Evolutionary conservation across 2,113 vertebrate genomes (phyloP).

Genomic region (Tyrannus savana): DNA sequence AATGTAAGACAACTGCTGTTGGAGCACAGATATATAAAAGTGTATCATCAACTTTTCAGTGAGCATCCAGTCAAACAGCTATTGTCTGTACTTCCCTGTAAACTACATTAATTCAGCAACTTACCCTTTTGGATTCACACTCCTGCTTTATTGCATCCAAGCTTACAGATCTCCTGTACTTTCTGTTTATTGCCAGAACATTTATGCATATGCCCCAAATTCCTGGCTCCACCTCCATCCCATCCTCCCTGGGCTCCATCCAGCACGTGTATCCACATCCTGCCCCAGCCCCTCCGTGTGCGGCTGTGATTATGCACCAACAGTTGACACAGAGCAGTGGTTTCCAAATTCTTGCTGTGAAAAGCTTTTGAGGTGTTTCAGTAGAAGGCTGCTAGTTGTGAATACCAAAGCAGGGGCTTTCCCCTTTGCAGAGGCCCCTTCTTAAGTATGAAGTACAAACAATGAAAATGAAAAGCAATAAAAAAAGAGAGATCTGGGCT

Average conservation of each 20-base stretch:
- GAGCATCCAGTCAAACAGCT: background rate
- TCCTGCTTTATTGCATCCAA: background rate
- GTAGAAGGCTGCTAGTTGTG: slow-evolving; percentile 39
- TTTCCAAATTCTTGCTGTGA: slow-evolving; percentile 15
- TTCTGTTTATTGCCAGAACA: background rate
- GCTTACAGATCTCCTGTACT: background rate
- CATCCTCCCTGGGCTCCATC: background rate
- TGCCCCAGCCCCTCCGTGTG: background rate
- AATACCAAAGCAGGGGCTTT: slow-evolving; percentile 56
- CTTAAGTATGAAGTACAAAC: slow-evolving; percentile 73
- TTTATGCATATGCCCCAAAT: accelerated
- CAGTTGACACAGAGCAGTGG: background rate
- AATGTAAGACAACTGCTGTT: slow-evolving; percentile 49
- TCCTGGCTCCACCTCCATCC: background rate
- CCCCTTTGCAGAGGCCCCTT: slow-evolving; percentile 39
- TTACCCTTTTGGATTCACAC: background rate
- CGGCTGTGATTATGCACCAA: background rate
- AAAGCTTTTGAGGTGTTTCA: slow-evolving; percentile 22
- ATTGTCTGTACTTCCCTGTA: background rate
- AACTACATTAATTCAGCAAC: background rate
- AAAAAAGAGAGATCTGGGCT: slow-evolving; percentile 77
- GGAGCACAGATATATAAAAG: slow-evolving; percentile 19
- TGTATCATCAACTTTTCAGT: background rate
- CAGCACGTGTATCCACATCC: background rate
- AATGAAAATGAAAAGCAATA: slow-evolving; percentile 75